These are phyloP conservation scores for Motacilla alba DNA, from an alignment of 2,113 vertebrate genomes.

Conservation along the genomic window DNA sequence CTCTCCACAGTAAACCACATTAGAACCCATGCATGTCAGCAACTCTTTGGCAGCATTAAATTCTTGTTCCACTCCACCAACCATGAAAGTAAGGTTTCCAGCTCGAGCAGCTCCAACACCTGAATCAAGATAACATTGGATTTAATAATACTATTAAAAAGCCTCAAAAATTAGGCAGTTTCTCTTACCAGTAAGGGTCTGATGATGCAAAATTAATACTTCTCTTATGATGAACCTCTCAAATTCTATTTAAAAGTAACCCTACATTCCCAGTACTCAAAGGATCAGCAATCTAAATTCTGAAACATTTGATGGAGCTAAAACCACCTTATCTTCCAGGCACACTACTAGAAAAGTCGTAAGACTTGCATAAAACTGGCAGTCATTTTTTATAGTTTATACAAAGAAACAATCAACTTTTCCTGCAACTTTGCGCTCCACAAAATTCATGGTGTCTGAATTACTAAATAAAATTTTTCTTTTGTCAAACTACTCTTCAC, in stretches of 20 bases:
- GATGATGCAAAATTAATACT: background rate
- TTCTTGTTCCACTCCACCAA: conserved; percentile 93
- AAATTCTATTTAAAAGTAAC: background rate
- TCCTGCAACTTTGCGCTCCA: background rate
- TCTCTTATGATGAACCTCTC: background rate
- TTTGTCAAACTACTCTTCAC: background rate
- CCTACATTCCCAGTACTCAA: background rate
- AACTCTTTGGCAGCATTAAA: conserved; percentile 92
- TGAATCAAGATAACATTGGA: conserved; percentile 38
- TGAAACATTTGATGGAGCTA: background rate
- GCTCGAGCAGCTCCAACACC: conserved; percentile 94
- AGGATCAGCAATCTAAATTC: background rate
- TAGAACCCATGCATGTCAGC: conserved; percentile 93
- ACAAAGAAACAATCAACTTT: background rate
- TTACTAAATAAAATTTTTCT: background rate
- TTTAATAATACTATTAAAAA: background rate
- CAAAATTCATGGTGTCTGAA: background rate
- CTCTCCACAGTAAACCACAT: conserved; percentile 92
- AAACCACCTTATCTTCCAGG: background rate
- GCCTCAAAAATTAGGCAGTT: background rate
- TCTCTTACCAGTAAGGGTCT: background rate
- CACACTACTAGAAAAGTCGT: background rate
- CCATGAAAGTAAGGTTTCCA: conserved; percentile 98
- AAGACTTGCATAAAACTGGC: background rate
- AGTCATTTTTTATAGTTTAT: background rate